phyloP scores from a whole-genome alignment of 92 coral and sea anemone genomes.

The Actinernus sp. region DNA sequence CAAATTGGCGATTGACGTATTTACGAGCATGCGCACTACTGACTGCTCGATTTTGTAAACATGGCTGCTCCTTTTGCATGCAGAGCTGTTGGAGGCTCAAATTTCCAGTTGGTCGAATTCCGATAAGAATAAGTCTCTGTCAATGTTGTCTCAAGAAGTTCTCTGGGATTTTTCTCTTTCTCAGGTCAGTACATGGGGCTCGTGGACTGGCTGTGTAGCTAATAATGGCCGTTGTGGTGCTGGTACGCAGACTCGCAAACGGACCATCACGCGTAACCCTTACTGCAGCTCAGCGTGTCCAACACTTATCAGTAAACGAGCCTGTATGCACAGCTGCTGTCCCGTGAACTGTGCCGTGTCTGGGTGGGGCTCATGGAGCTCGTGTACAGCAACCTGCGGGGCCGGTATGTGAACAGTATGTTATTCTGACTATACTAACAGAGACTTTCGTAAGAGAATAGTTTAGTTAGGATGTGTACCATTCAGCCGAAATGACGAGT shows the following conservation, averaged over 20 bases:
- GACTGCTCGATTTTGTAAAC: too few relatives aligned
- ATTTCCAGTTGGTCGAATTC: too few relatives aligned
- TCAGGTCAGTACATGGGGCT: constrained; percentile 85
- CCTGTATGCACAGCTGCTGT: constrained; percentile 90
- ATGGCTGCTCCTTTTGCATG: too few relatives aligned
- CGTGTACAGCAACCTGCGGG: constrained; percentile 90
- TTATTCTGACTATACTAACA: too few relatives aligned
- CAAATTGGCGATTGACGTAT: too few relatives aligned
- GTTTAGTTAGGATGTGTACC: too few relatives aligned
- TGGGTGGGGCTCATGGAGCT: constrained; percentile 78
- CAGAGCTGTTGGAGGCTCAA: too few relatives aligned
- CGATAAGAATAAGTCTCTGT: too few relatives aligned
- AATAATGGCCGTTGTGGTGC: constrained; percentile 87
- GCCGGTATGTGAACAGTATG: constrained; percentile 56
- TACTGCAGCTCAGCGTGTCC: constrained; percentile 93
- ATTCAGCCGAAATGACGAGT: too few relatives aligned
- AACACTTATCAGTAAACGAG: constrained; percentile 35
- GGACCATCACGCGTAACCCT: constrained; percentile 65
- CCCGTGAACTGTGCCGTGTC: constrained; percentile 83
- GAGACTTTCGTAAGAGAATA: too few relatives aligned
- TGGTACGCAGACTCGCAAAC: constrained; percentile 71
- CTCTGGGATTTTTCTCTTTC: not conserved
- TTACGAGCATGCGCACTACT: too few relatives aligned
- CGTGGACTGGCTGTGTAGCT: constrained; percentile 75
- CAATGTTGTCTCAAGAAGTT: too few relatives aligned